Base-by-base conservation (phyloP, 2,888 invertebrate genomes). In the Monochamus alternatus region DNA sequence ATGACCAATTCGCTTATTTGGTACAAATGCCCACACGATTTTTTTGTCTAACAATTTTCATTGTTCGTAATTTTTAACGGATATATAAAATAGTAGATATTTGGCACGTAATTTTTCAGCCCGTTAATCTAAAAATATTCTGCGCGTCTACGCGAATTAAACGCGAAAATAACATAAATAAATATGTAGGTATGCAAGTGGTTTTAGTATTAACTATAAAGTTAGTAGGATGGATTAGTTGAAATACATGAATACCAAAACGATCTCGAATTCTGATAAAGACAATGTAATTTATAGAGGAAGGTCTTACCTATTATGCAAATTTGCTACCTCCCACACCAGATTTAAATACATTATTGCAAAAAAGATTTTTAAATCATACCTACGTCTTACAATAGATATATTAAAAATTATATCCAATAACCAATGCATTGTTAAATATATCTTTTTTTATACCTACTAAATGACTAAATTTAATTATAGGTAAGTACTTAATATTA, bases 1-100 rank as follows among this genome's bases (percentile, higher is more conserved):
- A 47, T 69, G 69, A 69, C 60, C 47, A 60, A 69, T 69, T 60
- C 47, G 59, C 5, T 30, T 47, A 47, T 64, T 22, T 64, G 44
- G 31, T 64, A 64, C 64, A 7, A 43, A 32, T 62, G 43, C 14
- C 38, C n/a, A 14, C 55, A 14, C 55, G 14, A n/a, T 22, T 12
- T 55, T 12, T 3, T 12, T 47, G n/a, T 55, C 14, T 12, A 47
- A 47, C 47, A 47, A 47, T 47, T 47, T 12, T 12, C 47, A 47
- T 47, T 47, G 5, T 47, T 47, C 12, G 22, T 22, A 22, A 22
- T 22, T 47, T 10, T 47, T 47, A 47, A 10, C 10, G 8, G 52
- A 12, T 3, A 52, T 47, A 47, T 10, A 51, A 51, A 51, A 51
- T n/a, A 51, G 51, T 51, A 22, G 22, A 22, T 22, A 22, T 22